These are phyloP conservation scores for Parazoanthus atlanticus DNA, from an alignment of 92 coral and sea anemone genomes.

Conservation along the genomic window DNA sequence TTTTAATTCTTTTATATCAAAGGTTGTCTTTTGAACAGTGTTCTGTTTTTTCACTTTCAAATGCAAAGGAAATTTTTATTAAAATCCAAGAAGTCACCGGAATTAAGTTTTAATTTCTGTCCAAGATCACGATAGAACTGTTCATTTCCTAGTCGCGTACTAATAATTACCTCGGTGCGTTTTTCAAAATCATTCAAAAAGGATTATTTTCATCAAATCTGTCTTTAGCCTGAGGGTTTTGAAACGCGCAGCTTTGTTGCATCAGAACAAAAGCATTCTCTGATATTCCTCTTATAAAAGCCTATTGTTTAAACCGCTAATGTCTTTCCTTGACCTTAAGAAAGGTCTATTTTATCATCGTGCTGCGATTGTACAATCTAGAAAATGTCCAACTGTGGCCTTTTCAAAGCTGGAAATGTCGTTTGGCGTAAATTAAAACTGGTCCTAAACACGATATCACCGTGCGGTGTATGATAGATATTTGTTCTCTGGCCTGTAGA, in stretches of 20 bases:
- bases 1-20: not conserved
- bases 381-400: constrained; percentile 32
- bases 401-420: not conserved
- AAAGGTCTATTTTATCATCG: constrained; percentile 37
- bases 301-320: constrained; percentile 31
- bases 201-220: constrained; percentile 35
- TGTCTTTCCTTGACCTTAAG: constrained; percentile 18
- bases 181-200: constrained; percentile 24
- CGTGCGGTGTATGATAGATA: constrained; percentile 69
- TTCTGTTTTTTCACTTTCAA: not conserved
- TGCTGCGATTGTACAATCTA: constrained; percentile 44
- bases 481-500: constrained; percentile 65
- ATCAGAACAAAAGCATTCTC: constrained; percentile 31
- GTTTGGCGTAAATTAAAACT: constrained; percentile 21
- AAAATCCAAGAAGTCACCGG: constrained; percentile 1
- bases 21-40: not conserved
- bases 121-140: constrained; percentile 29
- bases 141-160: constrained; percentile 42
- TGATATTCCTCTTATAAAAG: constrained; percentile 37
- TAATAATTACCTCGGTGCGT: constrained; percentile 33
- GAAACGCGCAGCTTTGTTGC: constrained; percentile 41
- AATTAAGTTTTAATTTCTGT: constrained; percentile 2
- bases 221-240: constrained; percentile 35
- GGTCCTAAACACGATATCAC: constrained; percentile 2
- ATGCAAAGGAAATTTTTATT: constrained; percentile 8